Percentiles rank a stretch among this genome's conserved stretches.
phyloP scores from a whole-genome alignment of 37 sponge, comb jelly and placozoan species.

The Agelas oroides region DNA sequence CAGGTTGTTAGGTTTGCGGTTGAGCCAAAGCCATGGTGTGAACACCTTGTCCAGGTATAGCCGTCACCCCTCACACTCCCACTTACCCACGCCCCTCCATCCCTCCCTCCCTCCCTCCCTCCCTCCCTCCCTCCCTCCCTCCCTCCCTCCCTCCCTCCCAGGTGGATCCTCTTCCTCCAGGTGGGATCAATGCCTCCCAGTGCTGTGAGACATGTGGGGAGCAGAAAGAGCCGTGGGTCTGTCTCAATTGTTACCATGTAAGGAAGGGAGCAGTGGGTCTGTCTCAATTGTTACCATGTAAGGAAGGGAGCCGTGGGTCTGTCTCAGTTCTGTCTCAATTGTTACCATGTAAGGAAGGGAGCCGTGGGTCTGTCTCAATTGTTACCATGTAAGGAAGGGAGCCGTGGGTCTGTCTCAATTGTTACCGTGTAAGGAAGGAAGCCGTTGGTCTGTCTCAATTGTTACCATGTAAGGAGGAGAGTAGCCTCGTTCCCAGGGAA shows the following conservation, averaged over 20 bases:
- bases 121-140: constrained; percentile 43
- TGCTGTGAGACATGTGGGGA: constrained; percentile 72
- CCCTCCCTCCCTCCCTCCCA: constrained; percentile 3
- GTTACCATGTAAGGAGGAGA: constrained; percentile 81
- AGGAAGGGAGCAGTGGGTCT: constrained; percentile 64
- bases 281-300: constrained; percentile 81
- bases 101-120: constrained; percentile 23
- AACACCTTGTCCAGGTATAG: constrained; percentile 32
- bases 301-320: constrained; percentile 68
- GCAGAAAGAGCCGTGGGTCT: constrained; percentile 81
- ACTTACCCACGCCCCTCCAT: constrained; percentile 12
- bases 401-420: constrained; percentile 83
- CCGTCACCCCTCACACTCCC: no score
- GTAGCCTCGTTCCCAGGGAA: no score
- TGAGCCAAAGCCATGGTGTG: constrained; percentile 52
- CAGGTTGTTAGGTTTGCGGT: constrained; percentile 74
- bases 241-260: constrained; percentile 81
- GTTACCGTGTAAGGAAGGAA: constrained; percentile 62
- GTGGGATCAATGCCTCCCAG: constrained; percentile 41
- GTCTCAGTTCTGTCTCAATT: constrained; percentile 70
- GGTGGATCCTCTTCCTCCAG: neutral
- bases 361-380: constrained; percentile 87
- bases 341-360: constrained; percentile 81
- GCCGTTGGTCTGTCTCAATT: no score
- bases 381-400: constrained; percentile 64